Percentiles rank a stretch among this genome's conserved stretches.
phyloP scores from a whole-genome alignment of 2,113 vertebrate species.

The Zapus hudsonius region DNA sequence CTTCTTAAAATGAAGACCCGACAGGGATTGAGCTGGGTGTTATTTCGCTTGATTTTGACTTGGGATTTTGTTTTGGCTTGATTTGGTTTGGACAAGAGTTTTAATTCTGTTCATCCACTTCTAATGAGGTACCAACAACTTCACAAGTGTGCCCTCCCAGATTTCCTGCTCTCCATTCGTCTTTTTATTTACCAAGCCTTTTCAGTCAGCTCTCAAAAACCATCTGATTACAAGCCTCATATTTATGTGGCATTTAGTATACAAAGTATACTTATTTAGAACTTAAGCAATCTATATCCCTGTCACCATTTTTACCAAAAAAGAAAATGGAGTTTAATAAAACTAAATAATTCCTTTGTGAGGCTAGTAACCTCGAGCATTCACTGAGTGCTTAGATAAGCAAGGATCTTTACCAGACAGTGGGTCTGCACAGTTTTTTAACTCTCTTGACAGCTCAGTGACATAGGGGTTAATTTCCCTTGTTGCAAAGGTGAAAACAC shows the following conservation, averaged over 20 bases:
- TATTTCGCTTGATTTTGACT: background rate
- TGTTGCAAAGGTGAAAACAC: background rate
- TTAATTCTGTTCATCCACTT: conserved; percentile 32
- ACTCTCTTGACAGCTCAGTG: background rate
- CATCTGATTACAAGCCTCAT: conserved; percentile 33
- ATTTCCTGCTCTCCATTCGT: background rate
- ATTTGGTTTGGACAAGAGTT: background rate
- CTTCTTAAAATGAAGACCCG: background rate
- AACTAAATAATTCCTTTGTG: background rate
- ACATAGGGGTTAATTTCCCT: background rate
- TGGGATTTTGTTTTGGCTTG: background rate
- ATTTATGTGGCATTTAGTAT: conserved; percentile 10
- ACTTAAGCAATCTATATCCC: background rate
- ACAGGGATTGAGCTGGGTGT: rapidly evolving
- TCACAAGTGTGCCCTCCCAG: background rate
- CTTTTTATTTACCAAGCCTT: background rate
- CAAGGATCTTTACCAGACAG: background rate
- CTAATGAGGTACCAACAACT: background rate
- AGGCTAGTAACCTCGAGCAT: background rate
- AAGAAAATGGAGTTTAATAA: conserved; percentile 8
- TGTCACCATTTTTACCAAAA: conserved; percentile 7
- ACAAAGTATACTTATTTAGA: conserved; percentile 3
- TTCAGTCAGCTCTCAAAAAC: conserved; percentile 4
- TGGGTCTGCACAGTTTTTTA: background rate
- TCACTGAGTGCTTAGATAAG: background rate